Percentiles rank a stretch among this genome's conserved stretches.
Evolutionary conservation across 2,888 invertebrate genomes (phyloP).

Genomic region (Sarcophaga variegata): DNA sequence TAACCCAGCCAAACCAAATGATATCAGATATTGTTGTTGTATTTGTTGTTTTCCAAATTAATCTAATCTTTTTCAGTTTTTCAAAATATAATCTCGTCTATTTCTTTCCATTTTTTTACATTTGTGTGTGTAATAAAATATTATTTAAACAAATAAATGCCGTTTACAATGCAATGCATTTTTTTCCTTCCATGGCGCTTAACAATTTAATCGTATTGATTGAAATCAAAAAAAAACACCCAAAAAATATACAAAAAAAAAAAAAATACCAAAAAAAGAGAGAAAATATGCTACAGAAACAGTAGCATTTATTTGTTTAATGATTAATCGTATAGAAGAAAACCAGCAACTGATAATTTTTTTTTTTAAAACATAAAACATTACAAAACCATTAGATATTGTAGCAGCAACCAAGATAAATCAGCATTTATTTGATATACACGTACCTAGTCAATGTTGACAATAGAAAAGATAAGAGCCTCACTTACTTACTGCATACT

Average conservation of each 20-base stretch:
- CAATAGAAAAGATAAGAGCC: background rate
- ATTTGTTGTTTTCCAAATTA: background rate
- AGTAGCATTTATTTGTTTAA: conserved; percentile 56
- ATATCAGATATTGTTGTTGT: background rate
- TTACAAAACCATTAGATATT: conserved; percentile 38
- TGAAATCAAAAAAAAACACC: background rate
- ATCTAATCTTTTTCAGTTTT: background rate
- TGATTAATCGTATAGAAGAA: conserved; percentile 21
- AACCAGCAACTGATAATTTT: background rate
- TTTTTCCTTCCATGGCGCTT: conserved; percentile 46
- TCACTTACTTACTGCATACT: too few species aligned
- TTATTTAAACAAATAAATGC: conserved; percentile 30
- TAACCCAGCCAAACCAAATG: background rate
- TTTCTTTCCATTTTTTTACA: background rate
- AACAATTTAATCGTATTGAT: conserved; percentile 9
- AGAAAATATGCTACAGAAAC: conserved; percentile 9
- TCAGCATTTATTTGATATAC: background rate
- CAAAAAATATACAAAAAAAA: too few species aligned
- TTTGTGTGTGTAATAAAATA: background rate
- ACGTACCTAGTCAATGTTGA: background rate
- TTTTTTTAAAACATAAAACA: conserved; percentile 10
- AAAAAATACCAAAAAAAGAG: background rate
- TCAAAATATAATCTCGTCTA: background rate
- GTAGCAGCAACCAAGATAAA: background rate
- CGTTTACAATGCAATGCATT: background rate